Conservation (phyloP, 37 sponge, comb jelly and placozoan species). For the Geodia barretti region DNA sequence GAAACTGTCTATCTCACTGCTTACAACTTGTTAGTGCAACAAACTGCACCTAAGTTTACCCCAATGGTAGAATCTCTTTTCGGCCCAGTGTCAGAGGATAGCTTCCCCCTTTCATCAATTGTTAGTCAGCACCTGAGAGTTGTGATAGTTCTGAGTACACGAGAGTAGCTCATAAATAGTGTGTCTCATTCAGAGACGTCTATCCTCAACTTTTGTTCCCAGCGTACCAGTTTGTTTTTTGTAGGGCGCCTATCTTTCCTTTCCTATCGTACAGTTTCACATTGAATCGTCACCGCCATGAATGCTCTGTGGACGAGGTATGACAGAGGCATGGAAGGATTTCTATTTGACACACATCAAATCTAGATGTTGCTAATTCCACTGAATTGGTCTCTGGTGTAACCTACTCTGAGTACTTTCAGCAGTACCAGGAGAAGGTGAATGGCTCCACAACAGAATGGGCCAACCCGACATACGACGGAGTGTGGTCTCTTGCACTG, state of each 20-base stretch:
- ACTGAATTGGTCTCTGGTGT: neutral
- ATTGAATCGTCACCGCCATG: neutral
- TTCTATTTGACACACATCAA: neutral
- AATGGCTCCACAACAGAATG: neutral
- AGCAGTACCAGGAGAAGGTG: slow-evolving; percentile 4
- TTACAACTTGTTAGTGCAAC: neutral
- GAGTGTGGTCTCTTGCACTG: slow-evolving; percentile 30
- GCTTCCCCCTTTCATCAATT: neutral
- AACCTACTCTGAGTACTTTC: slow-evolving; percentile 9
- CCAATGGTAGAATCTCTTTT: neutral
- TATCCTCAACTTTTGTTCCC: too few species aligned
- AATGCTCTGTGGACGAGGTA: neutral
- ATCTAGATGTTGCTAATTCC: neutral
- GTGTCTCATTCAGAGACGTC: too few species aligned
- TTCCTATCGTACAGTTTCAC: slow-evolving; percentile 10
- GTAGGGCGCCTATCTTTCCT: neutral
- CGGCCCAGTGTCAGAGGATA: neutral
- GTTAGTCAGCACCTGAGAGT: neutral
- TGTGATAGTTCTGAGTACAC: neutral
- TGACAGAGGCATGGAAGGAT: neutral
- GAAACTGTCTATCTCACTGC: neutral
- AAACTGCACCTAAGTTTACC: neutral
- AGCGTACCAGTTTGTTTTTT: slow-evolving; percentile 13
- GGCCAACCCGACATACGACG: slow-evolving; percentile 9
- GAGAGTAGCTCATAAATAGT: too few species aligned